Evolutionary conservation across 2,888 invertebrate genomes (phyloP).

Genomic region (Drosophila subquinaria): DNA sequence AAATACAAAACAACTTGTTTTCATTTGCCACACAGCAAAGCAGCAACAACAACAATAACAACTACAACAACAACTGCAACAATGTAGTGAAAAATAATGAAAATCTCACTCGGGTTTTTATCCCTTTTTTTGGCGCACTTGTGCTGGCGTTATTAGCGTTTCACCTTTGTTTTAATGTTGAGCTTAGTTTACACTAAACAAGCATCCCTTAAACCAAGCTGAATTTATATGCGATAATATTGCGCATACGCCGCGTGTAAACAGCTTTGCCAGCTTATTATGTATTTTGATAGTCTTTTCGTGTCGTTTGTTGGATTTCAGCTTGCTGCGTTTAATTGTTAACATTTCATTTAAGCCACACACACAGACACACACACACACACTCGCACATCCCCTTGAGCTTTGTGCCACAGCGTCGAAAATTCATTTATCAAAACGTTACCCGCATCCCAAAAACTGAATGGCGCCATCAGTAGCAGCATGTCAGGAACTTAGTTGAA

Average conservation of each 20-base stretch:
- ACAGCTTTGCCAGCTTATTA: conserved; percentile 51
- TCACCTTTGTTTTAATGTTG: conserved; percentile 55
- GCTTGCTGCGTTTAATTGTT: conserved; percentile 76
- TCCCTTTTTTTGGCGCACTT: conserved; percentile 63
- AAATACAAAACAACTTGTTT: conserved; percentile 75
- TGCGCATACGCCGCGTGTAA: conserved; percentile 69
- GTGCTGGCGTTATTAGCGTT: conserved; percentile 34
- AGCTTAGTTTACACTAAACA: conserved; percentile 69
- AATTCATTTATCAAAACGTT: conserved; percentile 78
- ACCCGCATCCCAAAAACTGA: conserved; percentile 70
- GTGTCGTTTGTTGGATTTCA: conserved; percentile 65
- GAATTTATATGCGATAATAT: conserved; percentile 62
- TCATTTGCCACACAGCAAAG: conserved; percentile 43
- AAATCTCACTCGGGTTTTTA: conserved; percentile 45
- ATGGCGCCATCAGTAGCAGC: conserved; percentile 74
- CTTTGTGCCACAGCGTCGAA: conserved; percentile 53
- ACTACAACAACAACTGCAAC: conserved; percentile 15
- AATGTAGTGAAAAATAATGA: conserved; percentile 60
- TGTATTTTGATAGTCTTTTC: conserved; percentile 75
- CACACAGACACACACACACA: conserved; percentile 19
- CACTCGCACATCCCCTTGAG: conserved; percentile 20
- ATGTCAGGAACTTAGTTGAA: conserved; percentile 71
- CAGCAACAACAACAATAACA: conserved; percentile 10
- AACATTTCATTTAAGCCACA: conserved; percentile 77
- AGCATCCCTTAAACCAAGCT: conserved; percentile 47